Evolutionary conservation across 1,140 invertebrate species (phyloP), one percentile per base, ranked within the genome.

Genomic region (Drosophila virilis): DNA sequence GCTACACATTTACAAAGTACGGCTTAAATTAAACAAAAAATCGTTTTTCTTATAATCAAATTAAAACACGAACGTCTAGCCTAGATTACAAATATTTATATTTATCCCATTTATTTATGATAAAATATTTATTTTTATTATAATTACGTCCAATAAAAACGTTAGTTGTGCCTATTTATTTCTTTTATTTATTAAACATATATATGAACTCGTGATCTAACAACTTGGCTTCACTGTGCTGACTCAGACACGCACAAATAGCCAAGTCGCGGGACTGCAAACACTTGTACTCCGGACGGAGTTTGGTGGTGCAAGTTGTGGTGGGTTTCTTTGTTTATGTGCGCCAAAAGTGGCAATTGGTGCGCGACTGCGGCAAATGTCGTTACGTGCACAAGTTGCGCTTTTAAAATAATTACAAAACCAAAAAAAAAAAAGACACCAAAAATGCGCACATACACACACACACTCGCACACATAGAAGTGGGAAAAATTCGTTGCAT

Each of bases 351-450:
- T 86, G 82, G 82, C 82, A 86, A 88, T 86, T 73, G 83, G 65
- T 85, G 78, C 71, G 78, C 55, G 68, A 76, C 69, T 80, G 81
- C 82, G 60, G 77, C 82, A 86, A 86, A 82, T 88, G 82, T 88
- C 76, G 83, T 86, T 86, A 86, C 83, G 83, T 86, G 83, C 83
- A 86, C 83, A 86, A 86, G 83, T 86, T 88, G 84, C 79, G 84
- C 83, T 86, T 89, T 86, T 89, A 86, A 89, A 89, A 86, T 86
- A 86, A 86, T 86, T 86, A 89, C 83, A 83, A 83, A 82, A 57
- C 50, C 52, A 32, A 58, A 62, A 74, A 43, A 57, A 67, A 43
- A 57, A 67, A 58, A 62, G 45, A 57, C 59, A 48, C 46, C 37
- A 57, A 58, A 70, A 55, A 69, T 37, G 66, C 43, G 65, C 60